phyloP scores from a whole-genome alignment of 2,888 invertebrate genomes.

The Polyommatus iphigenia region DNA sequence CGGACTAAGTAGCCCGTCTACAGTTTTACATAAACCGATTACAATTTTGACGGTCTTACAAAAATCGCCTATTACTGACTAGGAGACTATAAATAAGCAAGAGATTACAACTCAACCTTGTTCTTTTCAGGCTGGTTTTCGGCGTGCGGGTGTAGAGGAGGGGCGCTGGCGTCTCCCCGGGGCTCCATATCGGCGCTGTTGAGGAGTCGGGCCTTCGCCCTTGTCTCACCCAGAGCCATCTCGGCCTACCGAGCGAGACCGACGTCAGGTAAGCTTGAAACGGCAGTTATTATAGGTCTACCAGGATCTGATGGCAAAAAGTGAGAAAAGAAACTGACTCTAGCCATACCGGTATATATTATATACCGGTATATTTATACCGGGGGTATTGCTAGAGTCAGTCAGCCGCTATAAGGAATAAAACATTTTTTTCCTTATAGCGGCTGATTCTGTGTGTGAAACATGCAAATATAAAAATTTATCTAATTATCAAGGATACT shows the following conservation, averaged over 20 bases:
- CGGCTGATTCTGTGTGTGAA: too few species aligned
- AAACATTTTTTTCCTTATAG: too few species aligned
- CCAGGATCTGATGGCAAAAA: too few species aligned
- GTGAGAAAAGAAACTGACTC: too few species aligned
- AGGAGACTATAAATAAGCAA: background rate
- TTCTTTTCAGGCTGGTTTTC: slow-evolving; percentile 83
- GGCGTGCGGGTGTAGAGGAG: slow-evolving; percentile 83
- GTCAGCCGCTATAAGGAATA: too few species aligned
- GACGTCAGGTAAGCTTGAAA: slow-evolving; percentile 46
- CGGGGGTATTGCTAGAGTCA: too few species aligned
- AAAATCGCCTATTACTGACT: background rate
- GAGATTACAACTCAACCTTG: background rate
- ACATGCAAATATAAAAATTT: too few species aligned
- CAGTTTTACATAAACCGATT: background rate
- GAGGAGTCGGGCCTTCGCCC: slow-evolving; percentile 84
- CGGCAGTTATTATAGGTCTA: too few species aligned
- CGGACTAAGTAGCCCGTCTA: too few species aligned
- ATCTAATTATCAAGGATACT: too few species aligned
- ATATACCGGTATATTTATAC: too few species aligned
- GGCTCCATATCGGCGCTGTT: slow-evolving; percentile 83
- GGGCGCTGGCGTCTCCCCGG: slow-evolving; percentile 83
- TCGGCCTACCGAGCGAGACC: slow-evolving; percentile 80
- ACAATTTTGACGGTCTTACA: background rate
- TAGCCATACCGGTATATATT: too few species aligned
- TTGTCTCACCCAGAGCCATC: slow-evolving; percentile 82